phyloP scores from a whole-genome alignment of 2,113 vertebrate genomes.

The Amphilophus citrinellus region DNA sequence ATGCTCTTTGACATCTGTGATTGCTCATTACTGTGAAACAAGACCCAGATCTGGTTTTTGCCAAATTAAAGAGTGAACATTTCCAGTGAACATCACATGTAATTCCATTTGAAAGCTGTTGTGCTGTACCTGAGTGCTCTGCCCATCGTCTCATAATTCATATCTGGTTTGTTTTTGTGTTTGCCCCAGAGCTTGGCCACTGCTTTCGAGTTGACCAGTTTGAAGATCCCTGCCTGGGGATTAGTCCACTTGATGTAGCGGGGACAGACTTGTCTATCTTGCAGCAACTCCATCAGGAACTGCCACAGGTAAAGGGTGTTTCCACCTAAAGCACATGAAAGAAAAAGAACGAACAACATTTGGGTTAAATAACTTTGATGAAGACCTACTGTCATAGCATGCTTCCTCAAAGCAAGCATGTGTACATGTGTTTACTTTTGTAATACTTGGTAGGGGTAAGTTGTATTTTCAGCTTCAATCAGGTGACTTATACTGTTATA shows the following conservation, averaged over 20 bases:
- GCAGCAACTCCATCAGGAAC: constrained; percentile 94
- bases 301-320: constrained; percentile 98
- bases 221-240: constrained; percentile 95
- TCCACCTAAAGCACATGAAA: constrained; percentile 77
- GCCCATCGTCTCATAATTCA: constrained; percentile 99
- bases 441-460: background rate
- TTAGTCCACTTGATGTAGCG: constrained; percentile 99
- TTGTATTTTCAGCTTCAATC: background rate
- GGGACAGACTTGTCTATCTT: constrained; percentile 95
- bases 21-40: background rate
- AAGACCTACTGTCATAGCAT: background rate
- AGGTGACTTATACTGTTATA: background rate
- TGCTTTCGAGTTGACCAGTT: constrained; percentile 97
- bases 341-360: background rate
- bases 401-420: background rate
- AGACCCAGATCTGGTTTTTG: background rate
- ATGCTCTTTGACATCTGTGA: background rate
- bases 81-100: background rate
- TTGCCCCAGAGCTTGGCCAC: constrained; percentile 96
- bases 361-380: constrained; percentile 3
- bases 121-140: constrained; percentile 93
- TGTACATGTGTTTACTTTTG: background rate
- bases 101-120: background rate
- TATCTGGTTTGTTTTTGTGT: constrained; percentile 99
- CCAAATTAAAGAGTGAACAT: background rate